Conservation (phyloP, 2,113 vertebrate species). For the Sylvilagus bachmani region DNA sequence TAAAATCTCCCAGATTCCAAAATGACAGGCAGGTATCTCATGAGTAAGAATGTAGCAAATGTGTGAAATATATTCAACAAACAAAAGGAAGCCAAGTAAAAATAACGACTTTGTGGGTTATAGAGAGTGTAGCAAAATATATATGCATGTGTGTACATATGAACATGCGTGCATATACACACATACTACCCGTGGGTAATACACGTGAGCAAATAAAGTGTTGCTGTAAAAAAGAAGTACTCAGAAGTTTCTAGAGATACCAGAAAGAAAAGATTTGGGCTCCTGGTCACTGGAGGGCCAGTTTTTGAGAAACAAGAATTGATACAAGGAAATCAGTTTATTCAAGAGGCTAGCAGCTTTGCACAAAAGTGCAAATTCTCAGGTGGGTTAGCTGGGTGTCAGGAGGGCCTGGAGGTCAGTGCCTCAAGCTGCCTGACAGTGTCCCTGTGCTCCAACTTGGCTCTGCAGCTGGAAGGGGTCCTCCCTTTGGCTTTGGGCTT, state of each 20-base stretch:
- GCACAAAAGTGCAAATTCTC: too few relatives aligned
- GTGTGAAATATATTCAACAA: not conserved
- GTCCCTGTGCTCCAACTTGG: too few relatives aligned
- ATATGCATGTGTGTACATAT: not conserved
- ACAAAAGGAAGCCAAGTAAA: not conserved
- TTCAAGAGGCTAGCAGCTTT: too few relatives aligned
- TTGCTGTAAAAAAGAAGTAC: not conserved
- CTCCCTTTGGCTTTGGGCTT: too few relatives aligned
- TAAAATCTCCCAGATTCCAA: slow-evolving; percentile 34
- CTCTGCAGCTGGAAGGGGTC: too few relatives aligned
- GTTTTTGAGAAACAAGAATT: too few relatives aligned
- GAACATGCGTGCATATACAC: not conserved
- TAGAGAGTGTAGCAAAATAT: not conserved
- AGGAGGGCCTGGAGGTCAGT: too few relatives aligned
- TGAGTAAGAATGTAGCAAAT: slow-evolving; percentile 22
- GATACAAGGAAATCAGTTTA: too few relatives aligned
- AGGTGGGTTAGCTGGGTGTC: too few relatives aligned
- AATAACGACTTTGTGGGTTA: not conserved
- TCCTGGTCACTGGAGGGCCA: too few relatives aligned
- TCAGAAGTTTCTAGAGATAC: not conserved
- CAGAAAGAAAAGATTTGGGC: too few relatives aligned
- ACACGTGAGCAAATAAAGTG: not conserved
- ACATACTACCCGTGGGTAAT: not conserved
- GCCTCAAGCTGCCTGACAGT: too few relatives aligned
- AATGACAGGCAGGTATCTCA: not conserved